Evolutionary conservation across 2,888 invertebrate genomes (phyloP).

Genomic region (Diabrotica balteata): DNA sequence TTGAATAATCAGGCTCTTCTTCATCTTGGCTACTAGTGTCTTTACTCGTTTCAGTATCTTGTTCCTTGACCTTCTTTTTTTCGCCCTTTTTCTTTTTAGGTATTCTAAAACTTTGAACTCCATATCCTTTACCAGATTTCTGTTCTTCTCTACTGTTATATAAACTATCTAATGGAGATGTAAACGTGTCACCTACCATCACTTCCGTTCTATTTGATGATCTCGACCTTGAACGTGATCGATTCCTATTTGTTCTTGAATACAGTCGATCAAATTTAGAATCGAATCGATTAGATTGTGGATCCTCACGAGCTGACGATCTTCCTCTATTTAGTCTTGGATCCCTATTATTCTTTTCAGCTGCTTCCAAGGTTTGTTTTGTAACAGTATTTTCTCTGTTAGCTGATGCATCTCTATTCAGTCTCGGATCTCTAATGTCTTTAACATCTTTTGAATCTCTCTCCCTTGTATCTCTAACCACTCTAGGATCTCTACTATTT

Average conservation of each 20-base stretch:
- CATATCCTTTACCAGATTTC: constrained; percentile 60
- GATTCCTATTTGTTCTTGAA: constrained; percentile 35
- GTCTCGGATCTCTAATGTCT: constrained; percentile 27
- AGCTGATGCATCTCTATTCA: constrained; percentile 19
- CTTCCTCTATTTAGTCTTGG: constrained; percentile 26
- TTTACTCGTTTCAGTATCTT: not conserved
- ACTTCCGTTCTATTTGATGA: constrained; percentile 32
- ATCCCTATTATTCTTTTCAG: constrained; percentile 13
- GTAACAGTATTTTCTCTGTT: constrained; percentile 13
- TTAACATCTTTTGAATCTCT: constrained; percentile 20
- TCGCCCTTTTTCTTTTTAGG: constrained; percentile 56
- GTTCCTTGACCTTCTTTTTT: constrained; percentile 20
- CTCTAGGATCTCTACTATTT: constrained; percentile 36
- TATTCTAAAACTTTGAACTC: constrained; percentile 64
- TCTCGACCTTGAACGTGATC: constrained; percentile 30
- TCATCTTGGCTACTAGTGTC: not conserved
- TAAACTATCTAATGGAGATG: constrained; percentile 62
- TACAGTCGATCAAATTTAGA: constrained; percentile 42
- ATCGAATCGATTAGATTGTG: constrained; percentile 22
- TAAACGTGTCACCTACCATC: constrained; percentile 53
- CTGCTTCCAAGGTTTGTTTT: constrained; percentile 5
- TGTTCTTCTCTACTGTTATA: constrained; percentile 59
- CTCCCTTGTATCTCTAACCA: constrained; percentile 24
- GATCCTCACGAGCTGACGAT: constrained; percentile 13
- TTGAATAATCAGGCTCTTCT: constrained; percentile 12